A percentile compares a stretch with the other conserved stretches of the same genome.
phyloP scores from a whole-genome alignment of 2,888 invertebrate species.

The Anthrax anthrax region DNA sequence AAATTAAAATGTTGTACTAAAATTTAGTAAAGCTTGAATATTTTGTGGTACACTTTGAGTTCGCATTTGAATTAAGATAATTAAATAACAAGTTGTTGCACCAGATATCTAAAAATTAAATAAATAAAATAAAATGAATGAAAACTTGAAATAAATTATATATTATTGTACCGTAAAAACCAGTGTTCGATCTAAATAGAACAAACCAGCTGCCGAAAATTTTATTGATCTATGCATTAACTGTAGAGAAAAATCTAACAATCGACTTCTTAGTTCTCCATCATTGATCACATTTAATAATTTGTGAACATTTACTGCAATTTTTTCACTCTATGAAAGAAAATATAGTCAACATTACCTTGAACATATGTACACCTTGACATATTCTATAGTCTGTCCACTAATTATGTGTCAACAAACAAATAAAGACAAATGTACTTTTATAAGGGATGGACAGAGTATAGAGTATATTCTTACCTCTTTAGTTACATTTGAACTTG shows the following conservation, averaged over 20 bases:
- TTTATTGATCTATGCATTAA: slow-evolving; percentile 26
- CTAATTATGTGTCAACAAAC: too few species aligned
- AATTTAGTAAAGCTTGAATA: too few species aligned
- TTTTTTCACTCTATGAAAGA: slow-evolving; percentile 17
- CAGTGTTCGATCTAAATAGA: slow-evolving; percentile 30
- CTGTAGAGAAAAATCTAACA: slow-evolving; percentile 28
- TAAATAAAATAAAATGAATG: too few species aligned
- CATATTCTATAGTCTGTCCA: too few species aligned
- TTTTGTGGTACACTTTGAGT: too few species aligned
- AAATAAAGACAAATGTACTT: background rate
- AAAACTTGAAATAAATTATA: background rate
- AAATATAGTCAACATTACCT: background rate
- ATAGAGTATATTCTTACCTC: slow-evolving; percentile 11
- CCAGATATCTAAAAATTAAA: slow-evolving; percentile 25
- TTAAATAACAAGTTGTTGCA: slow-evolving; percentile 32
- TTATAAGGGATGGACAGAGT: too few species aligned
- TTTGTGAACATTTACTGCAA: slow-evolving; percentile 26
- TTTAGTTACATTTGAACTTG: slow-evolving; percentile 23
- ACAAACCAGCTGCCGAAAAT: slow-evolving; percentile 32
- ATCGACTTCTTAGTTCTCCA: slow-evolving; percentile 22
- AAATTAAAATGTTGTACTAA: too few species aligned
- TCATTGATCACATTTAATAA: slow-evolving; percentile 27
- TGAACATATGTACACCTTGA: background rate
- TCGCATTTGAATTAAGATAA: slow-evolving; percentile 32
- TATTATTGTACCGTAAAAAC: slow-evolving; percentile 26